phyloP scores from a whole-genome alignment of 2,113 vertebrate genomes.

The Acanthochromis polyacanthus region DNA sequence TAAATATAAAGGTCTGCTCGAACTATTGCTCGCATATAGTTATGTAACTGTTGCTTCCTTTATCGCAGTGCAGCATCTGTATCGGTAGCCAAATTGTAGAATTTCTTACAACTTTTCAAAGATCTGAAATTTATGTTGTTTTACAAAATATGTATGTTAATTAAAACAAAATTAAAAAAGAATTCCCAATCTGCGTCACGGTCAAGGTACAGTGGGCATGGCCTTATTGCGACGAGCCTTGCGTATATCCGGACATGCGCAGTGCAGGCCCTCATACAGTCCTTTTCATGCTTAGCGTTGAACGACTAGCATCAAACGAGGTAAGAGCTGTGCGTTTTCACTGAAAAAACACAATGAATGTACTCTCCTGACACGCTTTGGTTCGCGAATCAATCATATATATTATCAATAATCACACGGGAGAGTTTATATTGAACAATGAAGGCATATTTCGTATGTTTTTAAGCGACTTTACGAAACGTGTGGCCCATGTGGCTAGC shows the following conservation, averaged over 20 bases:
- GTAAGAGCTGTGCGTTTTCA: conserved; percentile 70
- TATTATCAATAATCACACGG: rapidly evolving
- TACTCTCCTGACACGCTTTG: rapidly evolving
- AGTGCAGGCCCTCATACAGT: background rate
- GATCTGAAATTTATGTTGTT: too few species aligned
- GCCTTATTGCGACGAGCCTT: background rate
- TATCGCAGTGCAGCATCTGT: too few species aligned
- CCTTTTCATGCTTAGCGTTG: conserved; percentile 82
- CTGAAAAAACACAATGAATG: background rate
- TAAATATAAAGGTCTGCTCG: too few species aligned
- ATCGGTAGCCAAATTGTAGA: too few species aligned
- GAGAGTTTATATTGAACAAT: rapidly evolving
- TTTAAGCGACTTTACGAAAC: conserved; percentile 25
- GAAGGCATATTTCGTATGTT: rapidly evolving
- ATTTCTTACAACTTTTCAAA: too few species aligned
- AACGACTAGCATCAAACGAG: conserved; percentile 81
- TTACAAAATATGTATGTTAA: too few species aligned
- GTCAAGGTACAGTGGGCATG: conserved; percentile 22
- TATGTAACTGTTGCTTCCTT: too few species aligned
- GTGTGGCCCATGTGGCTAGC: conserved; percentile 74
- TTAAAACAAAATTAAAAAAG: too few species aligned
- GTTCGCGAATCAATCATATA: rapidly evolving
- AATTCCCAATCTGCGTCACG: background rate
- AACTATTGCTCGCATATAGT: too few species aligned
- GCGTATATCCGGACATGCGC: conserved; percentile 81